Base-by-base conservation (phyloP, 2,888 invertebrate species). In the Tinea semifulvella region DNA sequence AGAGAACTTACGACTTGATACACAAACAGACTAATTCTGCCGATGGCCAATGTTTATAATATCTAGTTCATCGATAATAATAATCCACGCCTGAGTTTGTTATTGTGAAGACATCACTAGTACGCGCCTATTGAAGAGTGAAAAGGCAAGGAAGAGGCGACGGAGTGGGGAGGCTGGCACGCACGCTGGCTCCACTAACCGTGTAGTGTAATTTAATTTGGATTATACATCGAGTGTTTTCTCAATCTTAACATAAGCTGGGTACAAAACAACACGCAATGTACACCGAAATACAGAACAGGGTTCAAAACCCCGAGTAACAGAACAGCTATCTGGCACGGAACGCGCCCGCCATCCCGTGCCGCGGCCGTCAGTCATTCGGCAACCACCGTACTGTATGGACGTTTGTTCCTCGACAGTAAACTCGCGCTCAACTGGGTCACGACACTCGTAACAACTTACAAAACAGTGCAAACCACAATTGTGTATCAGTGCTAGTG, bases 371-470 rank as follows among this genome's bases (percentile, higher is more conserved):
- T 4, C 22, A 27, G 10, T 36, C 76, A 75, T 57, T 66, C 61
- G 58, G 67, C 60, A 58, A 61, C 61, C 43, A 56, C 53, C 56
- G 64, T 62, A 59, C 62, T 69, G 62, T 58, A 71, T 56, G 57
- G 60, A 61, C 56, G 58, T 53, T 53, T 49, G 53, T 48, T 53
- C 49, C 17, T 38, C 38, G 13, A 6, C 60, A 61, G 68, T 74
- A 22, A n/a, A 19, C 68, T 71, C 79, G 75, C 74, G 76, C 60
- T 60, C 72, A 76, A 75, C 62, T 77, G 68, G 76, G 77, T 79
- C 77, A 76, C 66, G 65, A 59, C 61, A 63, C 66, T 63, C 61
- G 59, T 57, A 58, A 57, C 60, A 53, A 61, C 60, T 57, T 61
- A 57, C 58, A 61, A 54, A 60, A 54, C 40, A 40, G 40, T 55